Conservation (phyloP, 2,888 invertebrate genomes). For the Sphaerophoria taeniata region DNA sequence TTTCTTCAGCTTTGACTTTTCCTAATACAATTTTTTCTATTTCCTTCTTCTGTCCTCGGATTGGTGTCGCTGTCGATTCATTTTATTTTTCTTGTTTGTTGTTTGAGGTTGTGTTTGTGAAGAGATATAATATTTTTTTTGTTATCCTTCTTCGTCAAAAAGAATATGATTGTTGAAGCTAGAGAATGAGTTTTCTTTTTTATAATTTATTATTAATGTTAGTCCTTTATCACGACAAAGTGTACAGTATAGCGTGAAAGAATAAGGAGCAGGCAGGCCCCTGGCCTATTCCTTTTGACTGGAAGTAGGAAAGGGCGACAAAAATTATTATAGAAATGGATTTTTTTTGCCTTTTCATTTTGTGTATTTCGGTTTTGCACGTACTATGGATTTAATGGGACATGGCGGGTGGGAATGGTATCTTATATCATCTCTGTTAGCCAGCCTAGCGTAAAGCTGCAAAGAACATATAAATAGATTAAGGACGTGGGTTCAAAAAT, state of each 20-base stretch:
- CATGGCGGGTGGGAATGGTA: not conserved
- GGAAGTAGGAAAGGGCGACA: not conserved
- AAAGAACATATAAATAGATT: conserved; percentile 37
- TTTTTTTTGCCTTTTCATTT: not conserved
- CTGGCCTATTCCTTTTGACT: not conserved
- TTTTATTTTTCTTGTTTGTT: conserved; percentile 43
- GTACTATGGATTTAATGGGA: conserved; percentile 34
- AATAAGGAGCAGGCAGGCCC: not conserved
- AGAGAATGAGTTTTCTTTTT: conserved; percentile 20
- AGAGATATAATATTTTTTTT: not conserved
- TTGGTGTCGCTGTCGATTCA: conserved; percentile 60
- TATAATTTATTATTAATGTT: conserved; percentile 51
- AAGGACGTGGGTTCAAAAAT: conserved; percentile 10
- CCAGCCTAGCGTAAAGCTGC: conserved; percentile 31
- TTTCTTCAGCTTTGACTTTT: conserved; percentile 31
- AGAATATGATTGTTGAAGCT: conserved; percentile 37
- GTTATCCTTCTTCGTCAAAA: conserved; percentile 26
- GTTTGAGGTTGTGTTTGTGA: conserved; percentile 15
- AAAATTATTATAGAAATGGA: conserved; percentile 8
- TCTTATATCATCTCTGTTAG: conserved; percentile 14
- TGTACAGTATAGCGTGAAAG: not conserved
- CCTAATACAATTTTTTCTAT: conserved; percentile 7
- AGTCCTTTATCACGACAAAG: conserved; percentile 33
- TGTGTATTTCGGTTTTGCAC: not conserved
- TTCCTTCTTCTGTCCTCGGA: conserved; percentile 12